Evolutionary conservation across 2,888 invertebrate genomes (phyloP).

Genomic region (Hydropsyche betteni): DNA sequence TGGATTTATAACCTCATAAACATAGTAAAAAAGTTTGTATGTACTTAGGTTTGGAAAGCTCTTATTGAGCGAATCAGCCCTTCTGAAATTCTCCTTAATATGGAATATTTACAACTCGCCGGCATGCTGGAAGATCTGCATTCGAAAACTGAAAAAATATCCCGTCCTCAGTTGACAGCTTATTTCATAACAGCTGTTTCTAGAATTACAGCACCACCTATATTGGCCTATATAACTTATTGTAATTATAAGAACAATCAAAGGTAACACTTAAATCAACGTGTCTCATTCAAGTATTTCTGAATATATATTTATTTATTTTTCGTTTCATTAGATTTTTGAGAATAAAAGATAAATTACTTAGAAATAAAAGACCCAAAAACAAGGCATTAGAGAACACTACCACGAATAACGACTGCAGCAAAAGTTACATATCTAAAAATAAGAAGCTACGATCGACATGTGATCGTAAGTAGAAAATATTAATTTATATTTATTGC

Average conservation of each 20-base stretch:
- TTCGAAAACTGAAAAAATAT: not conserved
- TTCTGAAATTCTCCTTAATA: slow-evolving; percentile 31
- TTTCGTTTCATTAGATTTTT: slow-evolving; percentile 9
- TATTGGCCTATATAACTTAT: slow-evolving; percentile 43
- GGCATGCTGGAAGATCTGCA: slow-evolving; percentile 2
- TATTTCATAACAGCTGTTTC: slow-evolving; percentile 9
- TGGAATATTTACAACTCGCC: slow-evolving; percentile 44
- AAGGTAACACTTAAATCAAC: not conserved
- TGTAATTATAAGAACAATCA: slow-evolving; percentile 28
- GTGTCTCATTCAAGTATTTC: not conserved
- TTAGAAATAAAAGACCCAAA: not conserved
- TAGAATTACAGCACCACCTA: slow-evolving; percentile 31
- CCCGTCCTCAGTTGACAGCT: slow-evolving; percentile 13
- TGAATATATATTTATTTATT: not conserved
- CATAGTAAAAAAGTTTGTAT: not conserved
- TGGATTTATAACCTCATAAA: too few relatives aligned
- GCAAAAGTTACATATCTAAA: slow-evolving; percentile 13
- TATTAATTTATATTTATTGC: not conserved
- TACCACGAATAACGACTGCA: not conserved
- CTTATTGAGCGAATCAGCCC: slow-evolving; percentile 38
- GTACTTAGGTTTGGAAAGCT: slow-evolving; percentile 44
- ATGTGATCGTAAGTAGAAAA: not conserved
- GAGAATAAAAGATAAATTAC: not conserved
- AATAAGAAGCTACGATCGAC: not conserved
- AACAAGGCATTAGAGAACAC: not conserved